Conservation (phyloP, 1,140 invertebrate species). For the Ceratosolen solmsi region DNA sequence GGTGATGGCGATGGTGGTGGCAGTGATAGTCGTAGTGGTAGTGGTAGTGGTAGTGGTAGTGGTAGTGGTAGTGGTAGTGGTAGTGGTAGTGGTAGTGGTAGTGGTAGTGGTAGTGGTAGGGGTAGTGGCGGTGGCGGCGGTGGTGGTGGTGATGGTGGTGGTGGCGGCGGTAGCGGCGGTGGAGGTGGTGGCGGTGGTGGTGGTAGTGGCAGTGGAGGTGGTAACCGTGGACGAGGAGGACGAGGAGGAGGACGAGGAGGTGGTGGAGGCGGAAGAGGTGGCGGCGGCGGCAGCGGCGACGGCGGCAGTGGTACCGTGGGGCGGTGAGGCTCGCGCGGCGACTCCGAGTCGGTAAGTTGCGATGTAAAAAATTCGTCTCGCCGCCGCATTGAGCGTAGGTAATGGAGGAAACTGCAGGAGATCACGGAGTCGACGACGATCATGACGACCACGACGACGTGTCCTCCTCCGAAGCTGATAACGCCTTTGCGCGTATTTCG, state of each 20-base stretch:
- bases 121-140: background rate
- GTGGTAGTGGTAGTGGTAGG: too few relatives aligned
- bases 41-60: too few relatives aligned
- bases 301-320: too few relatives aligned
- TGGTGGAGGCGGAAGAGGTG: too few relatives aligned
- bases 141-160: background rate
- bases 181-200: background rate
- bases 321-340: too few relatives aligned
- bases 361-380: background rate
- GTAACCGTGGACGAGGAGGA: too few relatives aligned
- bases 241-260: too few relatives aligned
- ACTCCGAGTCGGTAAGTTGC: background rate
- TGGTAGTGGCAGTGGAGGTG: background rate
- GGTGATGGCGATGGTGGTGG: background rate
- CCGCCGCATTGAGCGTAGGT: conserved; percentile 10
- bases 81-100: too few relatives aligned
- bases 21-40: too few relatives aligned
- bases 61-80: too few relatives aligned
- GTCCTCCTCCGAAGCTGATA: background rate
- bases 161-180: background rate
- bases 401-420: background rate
- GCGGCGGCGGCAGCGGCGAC: background rate
- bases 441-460: too few relatives aligned
- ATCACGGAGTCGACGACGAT: background rate
- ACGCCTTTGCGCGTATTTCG: background rate